phyloP scores from a whole-genome alignment of 2,113 vertebrate genomes.

The Chaenogobius annularis region DNA sequence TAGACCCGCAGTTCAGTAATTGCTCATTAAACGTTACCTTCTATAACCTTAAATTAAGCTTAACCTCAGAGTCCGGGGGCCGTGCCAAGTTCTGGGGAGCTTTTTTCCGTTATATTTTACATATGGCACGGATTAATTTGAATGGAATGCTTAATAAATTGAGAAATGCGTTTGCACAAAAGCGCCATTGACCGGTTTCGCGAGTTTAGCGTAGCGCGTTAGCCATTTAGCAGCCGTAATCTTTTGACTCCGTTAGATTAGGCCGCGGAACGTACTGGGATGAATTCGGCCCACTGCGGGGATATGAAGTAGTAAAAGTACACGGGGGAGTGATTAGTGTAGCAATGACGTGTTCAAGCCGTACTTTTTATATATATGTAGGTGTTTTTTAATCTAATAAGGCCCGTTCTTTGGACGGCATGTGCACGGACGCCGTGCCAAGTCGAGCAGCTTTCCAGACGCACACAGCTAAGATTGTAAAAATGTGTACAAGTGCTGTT shows the following conservation, averaged over 20 bases:
- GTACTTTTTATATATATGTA: neutral
- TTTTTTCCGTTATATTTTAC: conserved; percentile 34
- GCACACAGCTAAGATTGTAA: neutral
- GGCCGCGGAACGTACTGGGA: conserved; percentile 42
- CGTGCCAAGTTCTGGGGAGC: conserved; percentile 23
- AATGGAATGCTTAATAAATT: conserved; percentile 44
- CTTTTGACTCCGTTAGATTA: conserved; percentile 55
- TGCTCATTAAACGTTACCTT: neutral
- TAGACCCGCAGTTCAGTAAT: conserved; percentile 3
- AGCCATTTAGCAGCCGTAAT: conserved; percentile 53
- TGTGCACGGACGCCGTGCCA: neutral
- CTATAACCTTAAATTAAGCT: conserved; percentile 18
- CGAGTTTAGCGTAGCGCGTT: conserved; percentile 47
- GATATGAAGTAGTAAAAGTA: conserved; percentile 8
- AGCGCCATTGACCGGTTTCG: conserved; percentile 52
- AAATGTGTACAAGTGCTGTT: neutral
- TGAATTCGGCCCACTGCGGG: conserved; percentile 25
- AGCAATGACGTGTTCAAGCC: conserved; percentile 30
- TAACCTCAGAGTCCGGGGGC: neutral
- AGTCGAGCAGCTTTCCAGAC: conserved; percentile 4
- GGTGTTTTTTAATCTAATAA: conserved; percentile 18
- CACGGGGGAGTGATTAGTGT: neutral
- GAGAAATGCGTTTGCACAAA: conserved; percentile 54
- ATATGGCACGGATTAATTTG: conserved; percentile 50
- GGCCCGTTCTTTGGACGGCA: neutral